Evolutionary conservation across 2,797 vertebrate genomes (phyloP).

Genomic region (Euphonia xanthogaster): DNA sequence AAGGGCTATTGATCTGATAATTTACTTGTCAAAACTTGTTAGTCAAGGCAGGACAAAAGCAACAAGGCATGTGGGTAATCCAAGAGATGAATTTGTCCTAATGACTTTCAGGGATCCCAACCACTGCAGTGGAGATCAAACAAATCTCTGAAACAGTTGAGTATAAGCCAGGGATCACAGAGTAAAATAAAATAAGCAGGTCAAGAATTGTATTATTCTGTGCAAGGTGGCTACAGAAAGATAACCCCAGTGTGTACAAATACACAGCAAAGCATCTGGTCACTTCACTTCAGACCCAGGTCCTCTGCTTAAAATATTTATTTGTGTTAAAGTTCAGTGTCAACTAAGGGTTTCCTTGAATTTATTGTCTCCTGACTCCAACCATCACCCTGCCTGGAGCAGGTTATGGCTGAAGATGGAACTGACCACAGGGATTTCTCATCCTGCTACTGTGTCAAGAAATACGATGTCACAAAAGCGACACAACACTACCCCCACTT

Average conservation of each 20-base stretch:
- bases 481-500: not conserved
- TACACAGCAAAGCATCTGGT: not conserved
- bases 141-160: not conserved
- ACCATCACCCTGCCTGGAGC: not conserved
- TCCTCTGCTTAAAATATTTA: not conserved
- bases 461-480: not conserved
- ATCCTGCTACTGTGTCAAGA: not conserved
- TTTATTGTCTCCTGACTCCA: not conserved
- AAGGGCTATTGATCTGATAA: slow-evolving; percentile 63
- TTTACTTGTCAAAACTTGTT: slow-evolving; percentile 72
- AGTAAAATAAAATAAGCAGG: not conserved
- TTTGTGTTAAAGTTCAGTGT: not conserved
- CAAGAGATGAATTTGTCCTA: slow-evolving; percentile 48
- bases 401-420: not conserved
- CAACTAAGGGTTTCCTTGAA: not conserved
- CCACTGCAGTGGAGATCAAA: not conserved
- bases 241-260: not conserved
- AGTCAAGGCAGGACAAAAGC: slow-evolving; percentile 55
- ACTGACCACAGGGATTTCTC: not conserved
- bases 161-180: not conserved
- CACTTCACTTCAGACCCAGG: not conserved
- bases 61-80: slow-evolving; percentile 57
- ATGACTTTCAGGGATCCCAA: slow-evolving; percentile 42
- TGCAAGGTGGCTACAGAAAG: not conserved
- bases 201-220: not conserved